These are phyloP conservation scores for Heterodera filipjevi DNA, from an alignment of 2,888 invertebrate genomes.

Conservation along the genomic window DNA sequence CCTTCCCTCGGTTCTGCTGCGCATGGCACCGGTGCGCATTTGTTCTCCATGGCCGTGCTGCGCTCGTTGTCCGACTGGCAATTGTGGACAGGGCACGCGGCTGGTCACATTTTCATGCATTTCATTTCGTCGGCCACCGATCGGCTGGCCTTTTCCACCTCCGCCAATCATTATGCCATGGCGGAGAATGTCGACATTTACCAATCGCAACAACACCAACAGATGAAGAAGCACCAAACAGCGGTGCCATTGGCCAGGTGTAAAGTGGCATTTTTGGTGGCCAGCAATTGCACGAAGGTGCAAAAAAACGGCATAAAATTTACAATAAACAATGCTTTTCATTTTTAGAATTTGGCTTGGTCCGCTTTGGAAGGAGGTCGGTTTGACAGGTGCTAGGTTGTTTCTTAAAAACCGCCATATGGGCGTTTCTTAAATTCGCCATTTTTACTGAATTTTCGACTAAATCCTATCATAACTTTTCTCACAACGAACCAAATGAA, in stretches of 20 bases:
- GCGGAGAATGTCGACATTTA: slow-evolving; percentile 2
- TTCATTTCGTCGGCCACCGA: slow-evolving; percentile 75
- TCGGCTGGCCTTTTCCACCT: slow-evolving; percentile 71
- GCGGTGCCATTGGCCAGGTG: background rate
- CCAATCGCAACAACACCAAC: background rate
- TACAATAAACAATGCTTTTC: background rate
- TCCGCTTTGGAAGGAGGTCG: slow-evolving; percentile 46
- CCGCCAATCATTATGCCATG: slow-evolving; percentile 71
- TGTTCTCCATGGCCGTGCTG: slow-evolving; percentile 25
- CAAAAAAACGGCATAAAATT: background rate
- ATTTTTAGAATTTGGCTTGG: slow-evolving; percentile 28
- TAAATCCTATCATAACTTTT: no score
- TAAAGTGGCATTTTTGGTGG: background rate
- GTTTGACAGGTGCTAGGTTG: no score
- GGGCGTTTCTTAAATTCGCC: background rate
- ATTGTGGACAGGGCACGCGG: slow-evolving; percentile 83
- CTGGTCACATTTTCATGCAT: slow-evolving; percentile 80
- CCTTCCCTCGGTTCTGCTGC: background rate
- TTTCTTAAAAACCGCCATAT: background rate
- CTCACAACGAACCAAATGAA: no score
- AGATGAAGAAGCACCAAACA: background rate
- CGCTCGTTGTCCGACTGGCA: slow-evolving; percentile 39
- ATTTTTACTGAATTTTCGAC: no score
- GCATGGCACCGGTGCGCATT: background rate
- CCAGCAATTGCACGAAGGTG: slow-evolving; percentile 11